Conservation (phyloP, 2,888 invertebrate genomes). For the Taphrorychus bicolor region DNA sequence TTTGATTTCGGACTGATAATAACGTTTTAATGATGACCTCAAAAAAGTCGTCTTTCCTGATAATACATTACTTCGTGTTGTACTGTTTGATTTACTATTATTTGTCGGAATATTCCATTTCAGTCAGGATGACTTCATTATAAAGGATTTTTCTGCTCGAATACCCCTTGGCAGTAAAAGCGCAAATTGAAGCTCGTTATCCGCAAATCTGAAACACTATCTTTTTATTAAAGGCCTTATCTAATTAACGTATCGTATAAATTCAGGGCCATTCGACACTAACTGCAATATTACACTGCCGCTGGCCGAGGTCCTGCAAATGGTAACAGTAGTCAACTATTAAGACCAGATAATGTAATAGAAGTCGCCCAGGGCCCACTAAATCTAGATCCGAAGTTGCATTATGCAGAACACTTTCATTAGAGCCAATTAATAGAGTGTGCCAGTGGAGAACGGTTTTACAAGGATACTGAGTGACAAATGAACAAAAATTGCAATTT, state of each 20-base stretch:
- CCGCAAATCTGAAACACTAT: constrained; percentile 19
- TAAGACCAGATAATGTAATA: constrained; percentile 10
- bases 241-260: constrained; percentile 29
- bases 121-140: background rate
- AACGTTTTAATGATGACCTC: background rate
- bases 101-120: background rate
- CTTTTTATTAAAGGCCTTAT: constrained; percentile 17
- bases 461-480: background rate
- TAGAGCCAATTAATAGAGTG: background rate
- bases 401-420: background rate
- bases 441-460: background rate
- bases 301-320: constrained; percentile 7
- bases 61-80: no score
- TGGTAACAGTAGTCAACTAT: constrained; percentile 28
- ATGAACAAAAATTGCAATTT: background rate
- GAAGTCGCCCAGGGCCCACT: background rate
- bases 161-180: background rate
- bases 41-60: no score
- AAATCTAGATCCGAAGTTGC: constrained; percentile 8
- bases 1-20: constrained; percentile 19
- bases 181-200: constrained; percentile 7
- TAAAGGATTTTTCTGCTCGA: background rate
- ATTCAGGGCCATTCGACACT: constrained; percentile 25
- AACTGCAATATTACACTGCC: constrained; percentile 25
- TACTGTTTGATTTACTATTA: background rate